phyloP scores from a whole-genome alignment of 2,797 vertebrate genomes.

The Synanceia verrucosa region DNA sequence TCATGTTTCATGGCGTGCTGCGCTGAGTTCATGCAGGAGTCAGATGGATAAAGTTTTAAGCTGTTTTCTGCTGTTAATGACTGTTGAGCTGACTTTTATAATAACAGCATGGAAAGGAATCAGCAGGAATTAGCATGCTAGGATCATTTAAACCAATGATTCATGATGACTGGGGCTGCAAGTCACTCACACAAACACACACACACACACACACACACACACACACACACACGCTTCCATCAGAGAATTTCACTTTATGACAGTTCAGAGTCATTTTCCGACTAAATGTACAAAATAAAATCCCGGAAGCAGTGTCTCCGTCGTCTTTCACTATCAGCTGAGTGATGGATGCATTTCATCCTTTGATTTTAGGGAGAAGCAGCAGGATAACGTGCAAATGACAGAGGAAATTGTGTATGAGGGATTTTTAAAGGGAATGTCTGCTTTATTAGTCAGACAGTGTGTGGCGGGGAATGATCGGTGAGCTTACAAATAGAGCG shows the following conservation, averaged over 20 bases:
- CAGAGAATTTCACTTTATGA: slow-evolving; percentile 65
- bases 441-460: slow-evolving; percentile 29
- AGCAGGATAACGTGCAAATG: slow-evolving; percentile 64
- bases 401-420: slow-evolving; percentile 41
- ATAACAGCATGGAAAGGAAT: slow-evolving; percentile 77
- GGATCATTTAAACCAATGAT: slow-evolving; percentile 79
- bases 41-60: slow-evolving; percentile 78
- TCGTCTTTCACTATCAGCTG: slow-evolving; percentile 64
- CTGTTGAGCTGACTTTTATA: slow-evolving; percentile 78
- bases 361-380: slow-evolving; percentile 54
- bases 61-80: slow-evolving; percentile 76
- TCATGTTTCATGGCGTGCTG: slow-evolving; percentile 80
- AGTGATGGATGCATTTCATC: slow-evolving; percentile 64
- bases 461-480: slow-evolving; percentile 22
- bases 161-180: slow-evolving; percentile 72
- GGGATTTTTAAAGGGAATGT: slow-evolving; percentile 30
- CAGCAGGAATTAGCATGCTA: slow-evolving; percentile 80
- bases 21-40: slow-evolving; percentile 80
- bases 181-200: slow-evolving; percentile 52
- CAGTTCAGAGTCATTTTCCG: slow-evolving; percentile 72
- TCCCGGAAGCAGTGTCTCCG: slow-evolving; percentile 63
- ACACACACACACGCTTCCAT: slow-evolving; percentile 39
- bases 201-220: slow-evolving; percentile 5
- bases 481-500: slow-evolving; percentile 25
- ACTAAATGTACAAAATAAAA: slow-evolving; percentile 72